Percentiles rank a stretch among this genome's conserved stretches.
Evolutionary conservation across 2,888 invertebrate species (phyloP).

Genomic region (Hesperia comma): DNA sequence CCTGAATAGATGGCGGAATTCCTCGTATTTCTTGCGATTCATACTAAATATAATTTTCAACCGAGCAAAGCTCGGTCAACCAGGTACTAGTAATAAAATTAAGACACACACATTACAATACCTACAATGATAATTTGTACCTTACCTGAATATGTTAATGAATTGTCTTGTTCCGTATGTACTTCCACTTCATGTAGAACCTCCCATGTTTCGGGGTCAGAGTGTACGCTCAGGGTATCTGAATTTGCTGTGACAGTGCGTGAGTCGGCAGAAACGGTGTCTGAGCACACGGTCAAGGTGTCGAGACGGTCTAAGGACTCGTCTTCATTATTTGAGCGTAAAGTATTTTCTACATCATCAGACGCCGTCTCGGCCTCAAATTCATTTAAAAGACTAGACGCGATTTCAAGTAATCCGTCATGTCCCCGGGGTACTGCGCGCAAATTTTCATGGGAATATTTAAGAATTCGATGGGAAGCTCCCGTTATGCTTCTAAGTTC

Average conservation of each 20-base stretch:
- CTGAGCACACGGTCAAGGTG: constrained; percentile 10
- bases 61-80: no score
- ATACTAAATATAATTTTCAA: no score
- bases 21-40: no score
- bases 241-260: constrained; percentile 6
- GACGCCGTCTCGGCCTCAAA: constrained; percentile 21
- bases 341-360: constrained; percentile 1
- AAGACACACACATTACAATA: no score
- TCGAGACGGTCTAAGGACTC: constrained; percentile 11
- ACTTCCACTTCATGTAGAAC: not conserved
- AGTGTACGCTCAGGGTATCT: constrained; percentile 9
- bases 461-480: not conserved
- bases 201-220: constrained; percentile 13
- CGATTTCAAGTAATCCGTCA: constrained; percentile 8
- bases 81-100: no score
- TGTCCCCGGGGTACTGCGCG: constrained; percentile 40
- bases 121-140: not conserved
- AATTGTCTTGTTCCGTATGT: constrained; percentile 6
- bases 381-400: not conserved
- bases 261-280: not conserved
- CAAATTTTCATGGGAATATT: constrained; percentile 21
- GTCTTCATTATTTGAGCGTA: not conserved
- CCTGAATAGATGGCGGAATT: no score
- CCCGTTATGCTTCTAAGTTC: constrained; percentile 43
- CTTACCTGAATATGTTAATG: not conserved